Base-by-base conservation (phyloP, 1,140 invertebrate species). In the Bursaphelenchus mucronatus region DNA sequence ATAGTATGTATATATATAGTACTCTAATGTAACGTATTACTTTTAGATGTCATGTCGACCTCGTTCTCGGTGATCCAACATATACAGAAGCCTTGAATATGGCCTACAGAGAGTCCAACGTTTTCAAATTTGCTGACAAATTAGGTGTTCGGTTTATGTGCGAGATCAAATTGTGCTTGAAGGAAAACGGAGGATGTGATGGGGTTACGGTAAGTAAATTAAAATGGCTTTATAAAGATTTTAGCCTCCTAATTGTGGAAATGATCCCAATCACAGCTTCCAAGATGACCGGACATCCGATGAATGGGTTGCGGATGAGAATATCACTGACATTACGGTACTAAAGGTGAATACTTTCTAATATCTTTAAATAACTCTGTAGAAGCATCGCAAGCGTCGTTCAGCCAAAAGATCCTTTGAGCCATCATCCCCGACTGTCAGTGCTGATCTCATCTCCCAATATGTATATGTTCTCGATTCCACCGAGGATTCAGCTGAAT, bases 71-170 rank as follows among this genome's bases (percentile, higher is more conserved):
- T 1, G 77, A 80, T 65, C 78, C 78, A 17, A 80, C 78, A 11
- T 80, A 80, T 58, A 68, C 74, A 21, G 69, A 81, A 54, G 77
- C 68, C 10, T 57, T 80, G 51, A 80, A 81, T 47, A 73, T 80
- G 79, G 79, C 78, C 0, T 80, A 80, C 58, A 64, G 78, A 19
- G 78, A 80, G 47, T 73, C 75, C 8, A 68, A 70, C 55, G 79
- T 80, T 3, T 80, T 80, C 57, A 80, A 81, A 51, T 80, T 80
- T 63, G 76, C 78, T 21, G 78, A 80, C 49, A 44, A 67, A 43
- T 62, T 81, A 17, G 77, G 79, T 2, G 78, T 80, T 40, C 73
- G 79, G 19, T 80, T 80, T 61, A 67, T 71, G 19, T 80, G 78
- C 54, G 75, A 81, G 61, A 81, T 80, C 30, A 65, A 74, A 39